Evolutionary conservation across 2,888 invertebrate genomes (phyloP), one percentile per base, ranked within the genome.

Genomic region (Dasypogon diadema): DNA sequence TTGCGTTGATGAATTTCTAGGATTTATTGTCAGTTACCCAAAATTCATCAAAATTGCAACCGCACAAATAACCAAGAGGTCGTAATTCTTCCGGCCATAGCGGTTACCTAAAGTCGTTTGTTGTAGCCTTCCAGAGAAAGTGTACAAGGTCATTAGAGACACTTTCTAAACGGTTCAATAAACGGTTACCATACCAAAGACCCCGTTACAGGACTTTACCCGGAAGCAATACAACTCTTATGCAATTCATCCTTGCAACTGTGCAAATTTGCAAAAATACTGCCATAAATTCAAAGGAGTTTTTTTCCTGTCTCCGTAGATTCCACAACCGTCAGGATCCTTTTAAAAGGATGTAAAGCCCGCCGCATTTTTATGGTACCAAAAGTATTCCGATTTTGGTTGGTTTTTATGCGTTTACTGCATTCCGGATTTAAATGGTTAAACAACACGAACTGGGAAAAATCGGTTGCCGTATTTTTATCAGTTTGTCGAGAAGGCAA

Each of bases 361-460:
- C 8, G 42, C 42, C 42, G 42, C 42, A 42, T 42, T 42, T 42
- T 42, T 42, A 42, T 42, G 42, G 42, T 42, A 42, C 42, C n/a
- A 42, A 42, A 42, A 42, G 8, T 42, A 42, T 42, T 12, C 42
- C 42, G 42, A 42, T 42, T 42, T 3, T 42, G 42, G 42, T 42
- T 2, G 42, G 42, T 12, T 42, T 42, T 42, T 42, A 42, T 42
- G 42, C 8, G 8, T 42, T 42, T 42, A 42, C 42, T 42, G 42
- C 42, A 42, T 42, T 42, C 42, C 42, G n/a, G 42, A 42, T 42
- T 42, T 42, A 42, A 42, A 42, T 42, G 42, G 42, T 42, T 42
- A 42, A 42, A 42, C 42, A 42, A 42, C 42, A 12, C 2, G n/a
- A 42, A 42, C 42, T n/a, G n/a, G 12, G 2, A 12, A 42, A 42